These are phyloP conservation scores for Virgularia gustaviana DNA, from an alignment of 92 coral and sea anemone genomes.

Conservation along the genomic window DNA sequence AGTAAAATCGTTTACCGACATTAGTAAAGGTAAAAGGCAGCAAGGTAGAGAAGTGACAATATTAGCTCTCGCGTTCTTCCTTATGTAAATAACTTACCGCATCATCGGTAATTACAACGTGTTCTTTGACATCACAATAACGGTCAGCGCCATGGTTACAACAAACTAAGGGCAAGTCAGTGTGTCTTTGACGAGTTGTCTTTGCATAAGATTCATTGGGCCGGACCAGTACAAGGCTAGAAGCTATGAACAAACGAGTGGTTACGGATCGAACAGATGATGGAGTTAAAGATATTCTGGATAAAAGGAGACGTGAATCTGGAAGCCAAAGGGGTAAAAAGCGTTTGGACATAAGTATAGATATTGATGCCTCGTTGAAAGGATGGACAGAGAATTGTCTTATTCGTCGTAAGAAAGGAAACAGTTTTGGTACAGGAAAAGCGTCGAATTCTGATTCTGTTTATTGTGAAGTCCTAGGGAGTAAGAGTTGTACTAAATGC, in stretches of 20 bases:
- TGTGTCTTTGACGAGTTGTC: too few species aligned
- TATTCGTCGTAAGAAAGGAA: background rate
- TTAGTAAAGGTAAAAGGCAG: too few species aligned
- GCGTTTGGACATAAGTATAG: background rate
- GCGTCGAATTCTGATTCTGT: background rate
- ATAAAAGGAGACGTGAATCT: too few species aligned
- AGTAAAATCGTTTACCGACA: too few species aligned
- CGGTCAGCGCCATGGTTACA: conserved; percentile 5
- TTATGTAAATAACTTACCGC: conserved; percentile 24
- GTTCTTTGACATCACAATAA: conserved; percentile 1
- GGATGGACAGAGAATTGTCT: conserved; percentile 16
- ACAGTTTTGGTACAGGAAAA: background rate
- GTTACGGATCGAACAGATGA: too few species aligned
- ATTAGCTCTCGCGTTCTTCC: too few species aligned
- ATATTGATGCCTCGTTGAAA: conserved; percentile 7
- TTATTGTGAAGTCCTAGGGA: conserved; percentile 24
- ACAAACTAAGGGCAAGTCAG: background rate
- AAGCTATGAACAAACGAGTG: too few species aligned
- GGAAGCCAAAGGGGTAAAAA: background rate
- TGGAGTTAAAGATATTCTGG: too few species aligned
- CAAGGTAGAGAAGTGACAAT: too few species aligned
- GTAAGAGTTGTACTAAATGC: conserved; percentile 5
- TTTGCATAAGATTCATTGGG: too few species aligned
- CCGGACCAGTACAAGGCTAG: too few species aligned
- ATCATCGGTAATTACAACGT: conserved; percentile 6